Conservation (phyloP, 2,113 vertebrate genomes). For the Eulemur rufifrons region DNA sequence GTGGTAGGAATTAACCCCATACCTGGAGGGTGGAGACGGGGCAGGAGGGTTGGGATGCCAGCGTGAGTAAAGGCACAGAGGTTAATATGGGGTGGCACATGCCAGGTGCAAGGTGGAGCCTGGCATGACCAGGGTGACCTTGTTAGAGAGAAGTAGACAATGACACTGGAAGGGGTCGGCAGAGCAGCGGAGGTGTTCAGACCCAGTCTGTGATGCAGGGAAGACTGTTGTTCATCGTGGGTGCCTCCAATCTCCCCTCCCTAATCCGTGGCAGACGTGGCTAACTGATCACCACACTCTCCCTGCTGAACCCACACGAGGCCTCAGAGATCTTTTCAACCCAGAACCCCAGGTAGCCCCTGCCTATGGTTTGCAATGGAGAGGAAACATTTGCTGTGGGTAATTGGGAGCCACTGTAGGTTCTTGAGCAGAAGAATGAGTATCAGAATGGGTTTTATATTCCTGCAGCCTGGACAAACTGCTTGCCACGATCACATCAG, state of each 20-base stretch:
- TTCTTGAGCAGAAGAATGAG: not conserved
- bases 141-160: not conserved
- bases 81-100: not conserved
- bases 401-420: not conserved
- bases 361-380: not conserved
- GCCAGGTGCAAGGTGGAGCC: not conserved
- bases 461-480: not conserved
- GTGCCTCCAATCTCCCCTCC: not conserved
- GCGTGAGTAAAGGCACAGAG: not conserved
- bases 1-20: not conserved
- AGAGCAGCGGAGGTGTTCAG: not conserved
- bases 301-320: not conserved
- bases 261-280: not conserved
- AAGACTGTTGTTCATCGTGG: not conserved
- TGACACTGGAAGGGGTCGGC: no score
- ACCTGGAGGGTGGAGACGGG: not conserved
- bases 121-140: not conserved
- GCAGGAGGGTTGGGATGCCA: not conserved
- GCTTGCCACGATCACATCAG: not conserved
- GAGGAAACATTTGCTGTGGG: not conserved
- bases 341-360: not conserved
- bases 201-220: not conserved
- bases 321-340: not conserved
- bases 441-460: not conserved
- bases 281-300: not conserved